phyloP scores from a whole-genome alignment of 2,888 invertebrate species.

The Anorthoa munda region DNA sequence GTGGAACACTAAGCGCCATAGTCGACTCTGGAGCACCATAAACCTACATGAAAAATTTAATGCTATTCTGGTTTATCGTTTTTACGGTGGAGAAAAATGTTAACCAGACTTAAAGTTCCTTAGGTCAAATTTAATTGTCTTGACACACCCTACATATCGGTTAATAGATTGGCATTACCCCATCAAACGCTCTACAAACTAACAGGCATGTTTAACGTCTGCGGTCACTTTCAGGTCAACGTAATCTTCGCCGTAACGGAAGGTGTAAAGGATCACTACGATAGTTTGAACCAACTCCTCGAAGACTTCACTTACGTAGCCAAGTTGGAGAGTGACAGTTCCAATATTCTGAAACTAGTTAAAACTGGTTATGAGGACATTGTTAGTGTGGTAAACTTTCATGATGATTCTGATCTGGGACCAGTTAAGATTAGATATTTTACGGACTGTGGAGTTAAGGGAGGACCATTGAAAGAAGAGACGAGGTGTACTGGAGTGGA shows the following conservation, averaged over 20 bases:
- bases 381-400: slow-evolving; percentile 92
- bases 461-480: slow-evolving; percentile 84
- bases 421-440: slow-evolving; percentile 93
- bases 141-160: not conserved
- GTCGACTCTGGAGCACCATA: no score
- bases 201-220: slow-evolving; percentile 14
- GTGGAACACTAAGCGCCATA: no score
- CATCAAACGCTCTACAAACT: slow-evolving; percentile 23
- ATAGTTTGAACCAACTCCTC: slow-evolving; percentile 93
- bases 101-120: not conserved
- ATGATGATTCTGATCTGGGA: slow-evolving; percentile 91
- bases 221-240: slow-evolving; percentile 91
- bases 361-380: slow-evolving; percentile 95
- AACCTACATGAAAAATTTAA: no score
- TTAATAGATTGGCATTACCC: slow-evolving; percentile 20
- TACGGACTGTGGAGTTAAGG: slow-evolving; percentile 93
- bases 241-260: slow-evolving; percentile 97
- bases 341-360: slow-evolving; percentile 96
- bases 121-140: not conserved
- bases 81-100: no score
- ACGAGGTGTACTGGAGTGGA: slow-evolving; percentile 92
- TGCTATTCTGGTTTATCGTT: no score
- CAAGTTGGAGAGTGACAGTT: slow-evolving; percentile 94
- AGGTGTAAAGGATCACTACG: slow-evolving; percentile 92
- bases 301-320: slow-evolving; percentile 94